Evolutionary conservation across 1,140 invertebrate species (phyloP).

Genomic region (Bombus ignitus): DNA sequence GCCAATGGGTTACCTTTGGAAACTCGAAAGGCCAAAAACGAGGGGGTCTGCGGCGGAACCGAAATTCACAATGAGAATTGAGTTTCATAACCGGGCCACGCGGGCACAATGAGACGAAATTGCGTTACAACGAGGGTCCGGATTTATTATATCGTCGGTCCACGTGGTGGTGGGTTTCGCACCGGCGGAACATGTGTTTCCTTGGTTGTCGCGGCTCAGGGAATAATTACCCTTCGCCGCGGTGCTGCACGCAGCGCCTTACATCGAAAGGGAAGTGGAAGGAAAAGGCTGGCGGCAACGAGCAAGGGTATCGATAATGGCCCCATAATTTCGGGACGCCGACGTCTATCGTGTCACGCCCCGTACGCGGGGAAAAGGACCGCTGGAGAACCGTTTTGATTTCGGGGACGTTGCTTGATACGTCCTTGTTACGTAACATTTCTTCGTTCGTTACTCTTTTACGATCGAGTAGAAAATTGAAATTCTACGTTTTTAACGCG

Average conservation of each 20-base stretch:
- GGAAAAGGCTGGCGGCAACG: slow-evolving; percentile 32
- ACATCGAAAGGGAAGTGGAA: not conserved
- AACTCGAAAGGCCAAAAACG: slow-evolving; percentile 18
- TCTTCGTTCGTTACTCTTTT: not conserved
- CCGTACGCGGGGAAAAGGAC: not conserved
- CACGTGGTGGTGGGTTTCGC: slow-evolving; percentile 42
- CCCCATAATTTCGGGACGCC: slow-evolving; percentile 46
- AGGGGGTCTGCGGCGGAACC: slow-evolving; percentile 55
- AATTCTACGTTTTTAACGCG: not conserved
- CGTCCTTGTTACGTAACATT: not conserved
- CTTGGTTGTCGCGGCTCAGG: slow-evolving; percentile 65
- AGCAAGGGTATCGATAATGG: slow-evolving; percentile 51
- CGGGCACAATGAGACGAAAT: slow-evolving; percentile 76
- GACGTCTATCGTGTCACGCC: slow-evolving; percentile 51
- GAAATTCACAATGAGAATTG: slow-evolving; percentile 76
- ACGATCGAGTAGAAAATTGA: not conserved
- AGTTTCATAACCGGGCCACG: slow-evolving; percentile 77
- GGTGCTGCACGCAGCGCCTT: not conserved
- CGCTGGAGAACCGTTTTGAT: not conserved
- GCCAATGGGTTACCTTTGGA: slow-evolving; percentile 51
- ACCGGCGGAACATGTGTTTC: slow-evolving; percentile 72
- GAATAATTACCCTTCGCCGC: slow-evolving; percentile 73
- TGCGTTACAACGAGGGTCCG: slow-evolving; percentile 79
- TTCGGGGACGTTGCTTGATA: not conserved
- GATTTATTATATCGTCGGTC: slow-evolving; percentile 72